Evolutionary conservation across 2,888 invertebrate species (phyloP).

Genomic region (Catocala nupta): DNA sequence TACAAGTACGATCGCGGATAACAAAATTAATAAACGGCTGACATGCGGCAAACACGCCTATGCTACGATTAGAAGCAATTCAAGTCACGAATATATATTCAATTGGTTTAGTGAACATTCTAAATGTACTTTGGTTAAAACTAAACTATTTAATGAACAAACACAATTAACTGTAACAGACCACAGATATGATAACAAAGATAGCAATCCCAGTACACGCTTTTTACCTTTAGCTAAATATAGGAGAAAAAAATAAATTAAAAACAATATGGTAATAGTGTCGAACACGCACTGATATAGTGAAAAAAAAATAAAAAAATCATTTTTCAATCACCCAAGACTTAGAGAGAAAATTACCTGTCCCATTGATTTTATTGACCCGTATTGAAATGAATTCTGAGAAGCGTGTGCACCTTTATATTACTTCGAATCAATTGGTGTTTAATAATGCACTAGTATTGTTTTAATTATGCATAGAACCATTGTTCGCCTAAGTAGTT

Average conservation of each 20-base stretch:
- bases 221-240: not conserved
- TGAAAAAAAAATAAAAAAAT: no score
- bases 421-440: conserved; percentile 1
- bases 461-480: conserved; percentile 12
- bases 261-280: not conserved
- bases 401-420: conserved; percentile 20
- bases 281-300: no score
- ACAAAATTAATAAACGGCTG: conserved; percentile 36
- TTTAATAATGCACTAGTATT: conserved; percentile 23
- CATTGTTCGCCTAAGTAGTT: conserved; percentile 31
- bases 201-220: not conserved
- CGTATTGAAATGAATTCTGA: conserved; percentile 7
- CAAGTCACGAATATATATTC: not conserved
- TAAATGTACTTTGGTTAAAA: no score
- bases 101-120: no score
- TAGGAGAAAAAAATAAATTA: conserved; percentile 1
- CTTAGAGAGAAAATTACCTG: not conserved
- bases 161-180: no score
- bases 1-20: conserved; percentile 24
- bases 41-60: conserved; percentile 23
- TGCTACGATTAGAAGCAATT: not conserved
- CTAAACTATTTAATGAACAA: no score
- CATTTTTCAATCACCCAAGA: no score
- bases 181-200: no score
- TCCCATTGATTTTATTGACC: conserved; percentile 4